phyloP scores from a whole-genome alignment of 2,888 invertebrate species.

The Tetramorium bicarinatum region DNA sequence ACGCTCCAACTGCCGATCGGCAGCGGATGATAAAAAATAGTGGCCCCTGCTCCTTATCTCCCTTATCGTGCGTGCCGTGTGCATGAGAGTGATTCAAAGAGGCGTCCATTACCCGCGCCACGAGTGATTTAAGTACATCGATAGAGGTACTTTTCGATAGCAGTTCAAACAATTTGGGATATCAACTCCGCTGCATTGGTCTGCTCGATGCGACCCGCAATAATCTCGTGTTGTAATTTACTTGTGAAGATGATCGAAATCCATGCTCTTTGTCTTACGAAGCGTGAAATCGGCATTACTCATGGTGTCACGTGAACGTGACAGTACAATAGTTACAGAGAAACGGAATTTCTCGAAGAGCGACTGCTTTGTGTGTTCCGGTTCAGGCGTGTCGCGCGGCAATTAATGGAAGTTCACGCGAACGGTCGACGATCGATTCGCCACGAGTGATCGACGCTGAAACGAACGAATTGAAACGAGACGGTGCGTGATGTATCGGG shows the following conservation, averaged over 20 bases:
- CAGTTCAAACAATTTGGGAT: background rate
- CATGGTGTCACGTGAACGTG: constrained; percentile 36
- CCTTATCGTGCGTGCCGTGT: background rate
- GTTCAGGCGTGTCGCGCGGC: constrained; percentile 9
- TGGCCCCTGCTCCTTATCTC: background rate
- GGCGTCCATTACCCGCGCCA: background rate
- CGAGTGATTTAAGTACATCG: background rate
- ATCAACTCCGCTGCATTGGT: background rate
- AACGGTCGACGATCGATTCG: background rate
- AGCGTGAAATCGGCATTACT: background rate
- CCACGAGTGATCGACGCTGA: constrained; percentile 8
- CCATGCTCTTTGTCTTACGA: background rate
- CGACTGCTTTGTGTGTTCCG: background rate
- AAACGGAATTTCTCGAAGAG: constrained; percentile 30
- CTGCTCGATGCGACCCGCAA: background rate
- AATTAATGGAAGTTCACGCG: constrained; percentile 34
- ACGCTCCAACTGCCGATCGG: background rate
- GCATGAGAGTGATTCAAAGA: background rate
- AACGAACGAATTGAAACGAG: constrained; percentile 3
- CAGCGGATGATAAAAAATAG: background rate
- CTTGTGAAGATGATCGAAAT: background rate
- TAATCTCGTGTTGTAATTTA: background rate
- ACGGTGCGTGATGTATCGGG: background rate
- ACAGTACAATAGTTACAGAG: constrained; percentile 26
- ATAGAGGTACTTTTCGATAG: background rate